Percentiles rank a stretch among this genome's conserved stretches.
These are phyloP conservation scores for Pomatorhinus ruficollis DNA, from an alignment of 2,113 vertebrate species.

Conservation along the genomic window DNA sequence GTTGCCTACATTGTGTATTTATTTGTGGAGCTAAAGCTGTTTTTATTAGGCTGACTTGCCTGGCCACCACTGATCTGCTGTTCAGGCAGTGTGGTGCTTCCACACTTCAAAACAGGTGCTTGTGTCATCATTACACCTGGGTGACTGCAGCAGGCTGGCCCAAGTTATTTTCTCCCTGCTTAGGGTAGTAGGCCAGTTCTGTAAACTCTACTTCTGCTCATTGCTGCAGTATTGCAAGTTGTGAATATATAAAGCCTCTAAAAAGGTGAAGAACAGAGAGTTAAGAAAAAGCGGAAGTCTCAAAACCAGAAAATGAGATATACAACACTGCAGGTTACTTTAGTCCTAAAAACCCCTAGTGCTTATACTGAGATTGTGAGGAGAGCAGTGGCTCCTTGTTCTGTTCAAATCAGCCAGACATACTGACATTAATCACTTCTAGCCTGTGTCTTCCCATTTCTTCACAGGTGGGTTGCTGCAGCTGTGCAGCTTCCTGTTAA, in stretches of 20 bases:
- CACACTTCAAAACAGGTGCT: rapidly evolving
- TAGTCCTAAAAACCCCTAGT: not conserved
- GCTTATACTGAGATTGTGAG: not conserved
- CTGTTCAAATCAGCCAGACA: not conserved
- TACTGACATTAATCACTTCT: rapidly evolving
- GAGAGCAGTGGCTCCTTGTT: not conserved
- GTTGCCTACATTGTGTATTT: not conserved
- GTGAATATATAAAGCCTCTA: not conserved
- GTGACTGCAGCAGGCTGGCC: not conserved
- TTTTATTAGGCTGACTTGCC: not conserved
- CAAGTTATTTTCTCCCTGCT: not conserved
- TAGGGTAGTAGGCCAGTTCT: not conserved
- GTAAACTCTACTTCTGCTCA: not conserved
- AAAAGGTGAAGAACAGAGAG: not conserved
- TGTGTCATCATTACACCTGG: not conserved
- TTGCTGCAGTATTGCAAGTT: not conserved
- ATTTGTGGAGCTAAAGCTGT: not conserved
- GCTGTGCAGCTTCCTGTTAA: rapidly evolving
- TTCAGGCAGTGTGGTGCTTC: not conserved
- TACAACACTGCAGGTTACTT: not conserved
- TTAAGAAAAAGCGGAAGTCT: not conserved
- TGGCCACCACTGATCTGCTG: not conserved
- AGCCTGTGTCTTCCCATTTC: not conserved
- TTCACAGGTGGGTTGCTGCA: not conserved
- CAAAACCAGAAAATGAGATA: not conserved